Evolutionary conservation across 2,888 invertebrate species (phyloP).

Genomic region (Allacma fusca): DNA sequence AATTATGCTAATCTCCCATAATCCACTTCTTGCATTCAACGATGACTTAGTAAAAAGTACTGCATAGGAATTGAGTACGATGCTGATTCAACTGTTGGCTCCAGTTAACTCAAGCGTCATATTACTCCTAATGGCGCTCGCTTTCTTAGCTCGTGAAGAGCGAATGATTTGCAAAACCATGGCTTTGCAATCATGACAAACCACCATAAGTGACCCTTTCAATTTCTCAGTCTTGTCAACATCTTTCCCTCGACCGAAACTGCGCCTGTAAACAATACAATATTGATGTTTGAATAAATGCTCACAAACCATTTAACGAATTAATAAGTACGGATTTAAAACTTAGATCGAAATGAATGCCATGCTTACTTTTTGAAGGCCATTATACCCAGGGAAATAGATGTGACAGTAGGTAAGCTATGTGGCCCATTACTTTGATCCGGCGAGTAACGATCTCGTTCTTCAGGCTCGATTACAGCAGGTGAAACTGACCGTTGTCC

Average conservation of each 20-base stretch:
- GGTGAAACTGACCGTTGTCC: slow-evolving; percentile 59
- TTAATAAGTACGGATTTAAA: too few species aligned
- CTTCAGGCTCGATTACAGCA: slow-evolving; percentile 56
- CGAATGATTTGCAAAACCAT: slow-evolving; percentile 94
- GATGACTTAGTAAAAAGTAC: too few species aligned
- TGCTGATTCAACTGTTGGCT: slow-evolving; percentile 8
- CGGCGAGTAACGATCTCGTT: slow-evolving; percentile 56
- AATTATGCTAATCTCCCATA: too few species aligned
- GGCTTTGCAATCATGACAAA: slow-evolving; percentile 93
- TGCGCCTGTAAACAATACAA: slow-evolving; percentile 69
- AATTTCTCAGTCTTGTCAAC: slow-evolving; percentile 64
- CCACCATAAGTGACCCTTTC: slow-evolving; percentile 79
- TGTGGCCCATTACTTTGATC: slow-evolving; percentile 57
- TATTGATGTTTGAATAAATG: background rate
- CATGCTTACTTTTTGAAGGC: slow-evolving; percentile 58
- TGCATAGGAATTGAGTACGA: too few species aligned
- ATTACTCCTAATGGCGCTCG: slow-evolving; percentile 47
- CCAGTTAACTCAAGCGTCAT: slow-evolving; percentile 55
- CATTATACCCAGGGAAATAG: slow-evolving; percentile 60
- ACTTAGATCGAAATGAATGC: too few species aligned
- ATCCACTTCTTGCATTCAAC: too few species aligned
- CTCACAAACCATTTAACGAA: background rate
- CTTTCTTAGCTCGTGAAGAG: slow-evolving; percentile 82
- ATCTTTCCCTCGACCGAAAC: slow-evolving; percentile 72
- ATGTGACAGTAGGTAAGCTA: slow-evolving; percentile 59